Conservation (phyloP, 2,797 vertebrate species). For the Leptodactylus fallax region DNA sequence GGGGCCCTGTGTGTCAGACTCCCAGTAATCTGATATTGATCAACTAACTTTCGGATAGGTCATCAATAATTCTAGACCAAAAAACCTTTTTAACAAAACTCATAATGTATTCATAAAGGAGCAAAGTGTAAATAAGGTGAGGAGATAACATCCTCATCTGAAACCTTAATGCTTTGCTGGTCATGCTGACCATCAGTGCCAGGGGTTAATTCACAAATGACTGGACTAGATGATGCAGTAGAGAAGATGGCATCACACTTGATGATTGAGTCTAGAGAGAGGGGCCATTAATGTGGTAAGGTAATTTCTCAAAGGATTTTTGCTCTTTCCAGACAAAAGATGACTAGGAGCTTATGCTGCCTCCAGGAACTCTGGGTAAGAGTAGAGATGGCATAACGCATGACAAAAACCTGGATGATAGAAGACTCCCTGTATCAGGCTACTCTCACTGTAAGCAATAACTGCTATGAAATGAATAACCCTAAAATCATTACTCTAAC, state of each 20-base stretch:
- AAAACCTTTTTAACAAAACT: no score
- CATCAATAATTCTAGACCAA: not conserved
- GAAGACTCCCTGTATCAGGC: not conserved
- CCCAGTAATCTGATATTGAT: no score
- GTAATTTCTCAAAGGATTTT: not conserved
- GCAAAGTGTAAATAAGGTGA: not conserved
- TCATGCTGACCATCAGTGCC: no score
- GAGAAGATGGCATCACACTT: no score
- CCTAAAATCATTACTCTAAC: not conserved
- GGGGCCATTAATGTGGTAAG: not conserved
- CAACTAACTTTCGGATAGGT: no score
- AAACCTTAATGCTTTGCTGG: not conserved
- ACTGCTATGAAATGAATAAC: not conserved
- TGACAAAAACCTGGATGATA: not conserved
- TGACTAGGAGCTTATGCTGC: not conserved
- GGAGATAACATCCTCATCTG: not conserved
- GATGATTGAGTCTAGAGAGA: not conserved
- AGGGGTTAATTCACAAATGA: no score
- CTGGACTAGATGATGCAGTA: not conserved
- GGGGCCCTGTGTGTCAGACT: no score
- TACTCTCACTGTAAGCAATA: not conserved
- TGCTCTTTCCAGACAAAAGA: not conserved
- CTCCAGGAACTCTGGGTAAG: not conserved
- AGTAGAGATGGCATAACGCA: not conserved
- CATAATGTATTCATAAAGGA: not conserved